Percentiles rank a stretch among this genome's conserved stretches.
Evolutionary conservation across 2,888 invertebrate species (phyloP).

Genomic region (Trichacis sp.): DNA sequence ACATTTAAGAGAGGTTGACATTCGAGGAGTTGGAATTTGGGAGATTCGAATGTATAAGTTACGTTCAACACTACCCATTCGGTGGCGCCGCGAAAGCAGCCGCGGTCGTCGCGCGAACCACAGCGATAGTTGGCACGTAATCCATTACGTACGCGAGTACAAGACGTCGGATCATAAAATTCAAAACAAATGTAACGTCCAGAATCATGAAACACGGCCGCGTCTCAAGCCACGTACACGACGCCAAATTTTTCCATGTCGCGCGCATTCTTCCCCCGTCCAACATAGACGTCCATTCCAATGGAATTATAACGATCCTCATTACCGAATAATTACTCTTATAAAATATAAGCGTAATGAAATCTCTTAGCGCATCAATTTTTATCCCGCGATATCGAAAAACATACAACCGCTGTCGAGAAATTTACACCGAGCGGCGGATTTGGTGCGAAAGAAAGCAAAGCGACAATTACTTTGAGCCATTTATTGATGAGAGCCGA

Average conservation of each 20-base stretch:
- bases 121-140: not conserved
- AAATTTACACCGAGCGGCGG: too few relatives aligned
- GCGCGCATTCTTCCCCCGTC: not conserved
- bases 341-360: too few relatives aligned
- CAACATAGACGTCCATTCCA: too few relatives aligned
- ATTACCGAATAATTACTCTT: too few relatives aligned
- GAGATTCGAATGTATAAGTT: slow-evolving; percentile 7
- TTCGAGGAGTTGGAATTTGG: too few relatives aligned
- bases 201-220: not conserved
- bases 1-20: too few relatives aligned
- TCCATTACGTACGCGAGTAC: slow-evolving; percentile 1
- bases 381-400: too few relatives aligned
- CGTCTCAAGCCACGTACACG: not conserved
- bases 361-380: too few relatives aligned
- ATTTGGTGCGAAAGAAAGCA: slow-evolving; percentile 29
- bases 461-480: slow-evolving; percentile 53
- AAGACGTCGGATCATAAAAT: not conserved
- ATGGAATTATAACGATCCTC: too few relatives aligned
- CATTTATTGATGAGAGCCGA: slow-evolving; percentile 63
- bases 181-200: not conserved
- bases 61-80: too few relatives aligned
- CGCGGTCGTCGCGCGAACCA: slow-evolving; percentile 24
- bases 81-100: slow-evolving; percentile 31
- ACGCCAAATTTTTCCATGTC: not conserved
- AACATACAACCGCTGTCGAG: too few relatives aligned